Base-by-base conservation (phyloP, 1,140 invertebrate genomes). In the Camponotus floridanus region DNA sequence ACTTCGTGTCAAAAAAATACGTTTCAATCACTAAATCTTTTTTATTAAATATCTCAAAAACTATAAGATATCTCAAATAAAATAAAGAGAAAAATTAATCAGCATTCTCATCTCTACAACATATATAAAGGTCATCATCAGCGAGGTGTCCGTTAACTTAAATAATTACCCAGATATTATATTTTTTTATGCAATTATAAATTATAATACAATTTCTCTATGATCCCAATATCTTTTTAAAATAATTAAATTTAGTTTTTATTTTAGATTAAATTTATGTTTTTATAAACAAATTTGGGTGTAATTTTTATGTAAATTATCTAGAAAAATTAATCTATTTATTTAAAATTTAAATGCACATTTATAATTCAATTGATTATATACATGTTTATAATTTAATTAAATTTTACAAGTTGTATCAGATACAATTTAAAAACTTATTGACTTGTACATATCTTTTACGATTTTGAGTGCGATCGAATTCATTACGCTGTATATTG, bases 401-500 rank as follows among this genome's bases (percentile, higher is more conserved):
- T 26, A 15, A 51, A 55, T 33, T 33, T 51, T 13, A 6, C 2
- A 73, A 73, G 26, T 26, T 61, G 2, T 39, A 42, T 59, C 3
- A 18, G 15, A 76, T 15, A 4, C 8, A 11, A 57, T 36, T 36
- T 55, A 13, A 83, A 39, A 15, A 26, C 11, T 9, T 15, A 31
- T 81, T 57, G 0, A 55, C 13, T 33, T n/a, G 2, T 51, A 76
- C 21, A 11, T 18, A 59, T 62, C 9, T 62, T 42, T 62, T 8
- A 39, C 9, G 6, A 62, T 33, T 64, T 39, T 8, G 3, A 89
- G 81, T 70, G 36, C 4, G 51, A 78, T 18, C 15, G 8, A 48
- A 45, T 88, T 0, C 51, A 76, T n/a, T 9, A 39, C n/a, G 57
- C 70, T 18, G 64, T n/a, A 1, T 86, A 81, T 21, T 33, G 31